Base-by-base conservation (phyloP, 2,888 invertebrate species). In the Colletes collaris region DNA sequence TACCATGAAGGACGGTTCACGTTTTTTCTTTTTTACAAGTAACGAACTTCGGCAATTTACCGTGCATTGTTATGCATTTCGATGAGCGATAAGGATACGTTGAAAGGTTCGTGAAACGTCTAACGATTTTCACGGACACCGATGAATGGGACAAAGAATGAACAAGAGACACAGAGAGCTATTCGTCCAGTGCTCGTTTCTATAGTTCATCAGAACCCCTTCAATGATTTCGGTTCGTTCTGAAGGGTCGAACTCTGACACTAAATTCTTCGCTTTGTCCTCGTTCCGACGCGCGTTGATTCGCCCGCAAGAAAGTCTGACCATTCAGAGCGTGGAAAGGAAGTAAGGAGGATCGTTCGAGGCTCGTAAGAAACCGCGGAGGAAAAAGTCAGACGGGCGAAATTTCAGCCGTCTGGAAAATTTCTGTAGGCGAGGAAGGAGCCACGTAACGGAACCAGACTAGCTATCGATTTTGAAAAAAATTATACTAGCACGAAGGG, bases 181-280 rank as follows among this genome's bases (percentile, higher is more conserved):
- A 13, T 27, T 27, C 27, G 27, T 27, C 27, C 27, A 8, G 11
- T 10, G 8, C 46, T 27, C 13, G 11, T 63, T 75, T 77, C 76
- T 64, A 77, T 67, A 67, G 66, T 56, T 79, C 79, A 58, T 79
- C 65, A 71, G 70, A 59, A 49, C 70, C 52, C 16, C 62, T 60
- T 58, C 56, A 55, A 76, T 62, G 10, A 52, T 46, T 52, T 35
- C 62, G 4, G 37, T 63, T 58, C 77, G 0, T 49, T 49, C 16
- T 10, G 7, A 19, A 16, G 53, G 55, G 16, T 35, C 13, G 56
- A 65, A 66, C 35, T 50, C 11, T 63, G 62, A 46, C 53, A 19
- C n/a, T 56, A 49, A 67, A 49, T 53, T 59, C 55, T 53, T 44
- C 58, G 37, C 27, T 27, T 46, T 16, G 46, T 50, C 63, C 37